A percentile compares a stretch with the other conserved stretches of the same genome.
Evolutionary conservation across 1,140 invertebrate genomes (phyloP).

Genomic region (Nasonia vitripennis): DNA sequence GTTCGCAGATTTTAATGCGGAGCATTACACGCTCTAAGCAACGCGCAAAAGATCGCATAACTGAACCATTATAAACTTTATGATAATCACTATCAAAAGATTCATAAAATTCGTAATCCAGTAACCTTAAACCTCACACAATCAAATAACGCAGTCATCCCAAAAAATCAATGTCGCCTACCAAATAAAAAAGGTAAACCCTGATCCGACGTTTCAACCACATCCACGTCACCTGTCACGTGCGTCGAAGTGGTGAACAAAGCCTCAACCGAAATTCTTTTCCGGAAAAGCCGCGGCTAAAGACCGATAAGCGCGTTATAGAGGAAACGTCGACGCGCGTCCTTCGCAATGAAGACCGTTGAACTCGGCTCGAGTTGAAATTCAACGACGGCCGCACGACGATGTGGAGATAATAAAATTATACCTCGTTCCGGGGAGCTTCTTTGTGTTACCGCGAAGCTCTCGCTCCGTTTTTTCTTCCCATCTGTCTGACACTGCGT

Average conservation of each 20-base stretch:
- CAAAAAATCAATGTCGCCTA: background rate
- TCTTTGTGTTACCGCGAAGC: background rate
- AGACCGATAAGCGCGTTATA: background rate
- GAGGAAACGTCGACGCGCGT: background rate
- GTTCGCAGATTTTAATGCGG: background rate
- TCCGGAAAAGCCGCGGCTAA: background rate
- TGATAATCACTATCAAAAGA: background rate
- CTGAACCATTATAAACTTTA: background rate
- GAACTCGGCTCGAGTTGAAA: background rate
- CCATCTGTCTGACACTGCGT: background rate
- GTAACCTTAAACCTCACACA: background rate
- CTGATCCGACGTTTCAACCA: no score
- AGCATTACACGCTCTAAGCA: background rate
- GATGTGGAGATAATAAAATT: constrained; percentile 2
- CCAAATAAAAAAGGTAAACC: background rate
- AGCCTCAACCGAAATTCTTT: background rate
- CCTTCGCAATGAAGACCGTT: background rate
- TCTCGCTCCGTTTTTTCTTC: background rate
- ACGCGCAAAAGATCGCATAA: background rate
- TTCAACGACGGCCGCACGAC: background rate
- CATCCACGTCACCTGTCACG: no score
- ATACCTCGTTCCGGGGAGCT: background rate
- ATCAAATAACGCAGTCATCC: background rate
- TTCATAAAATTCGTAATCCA: background rate
- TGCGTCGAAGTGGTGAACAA: background rate